These are phyloP conservation scores for Argyrosomus regius DNA, from an alignment of 2,797 vertebrate species.

Conservation along the genomic window DNA sequence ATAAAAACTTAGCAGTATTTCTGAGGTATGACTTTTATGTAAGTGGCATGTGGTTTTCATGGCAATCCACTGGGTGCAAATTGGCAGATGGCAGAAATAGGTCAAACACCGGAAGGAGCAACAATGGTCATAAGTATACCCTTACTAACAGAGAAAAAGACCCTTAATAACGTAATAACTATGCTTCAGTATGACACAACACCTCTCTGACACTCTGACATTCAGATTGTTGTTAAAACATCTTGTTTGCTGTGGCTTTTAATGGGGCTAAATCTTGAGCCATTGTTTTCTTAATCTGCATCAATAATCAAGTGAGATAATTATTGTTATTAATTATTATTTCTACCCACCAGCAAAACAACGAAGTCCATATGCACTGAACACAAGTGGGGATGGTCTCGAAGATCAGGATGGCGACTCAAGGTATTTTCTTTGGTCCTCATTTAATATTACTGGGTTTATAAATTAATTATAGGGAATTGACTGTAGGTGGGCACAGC, in stretches of 20 bases:
- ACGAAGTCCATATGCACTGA: slow-evolving; percentile 92
- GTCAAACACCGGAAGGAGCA: not conserved
- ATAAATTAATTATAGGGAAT: not conserved
- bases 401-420: slow-evolving; percentile 97
- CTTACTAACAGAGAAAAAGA: not conserved
- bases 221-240: not conserved
- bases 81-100: not conserved
- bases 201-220: not conserved
- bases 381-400: slow-evolving; percentile 86
- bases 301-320: not conserved
- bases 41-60: not conserved
- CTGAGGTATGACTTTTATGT: not conserved
- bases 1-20: not conserved
- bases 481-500: not conserved
- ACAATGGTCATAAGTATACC: not conserved
- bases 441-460: not conserved
- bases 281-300: not conserved
- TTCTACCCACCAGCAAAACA: slow-evolving; percentile 87
- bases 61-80: not conserved
- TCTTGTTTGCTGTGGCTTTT: not conserved
- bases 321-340: not conserved
- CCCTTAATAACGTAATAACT: not conserved
- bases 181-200: not conserved
- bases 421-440: slow-evolving; percentile 84
- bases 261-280: not conserved